Conservation (phyloP, 2,113 vertebrate species). For the Picathartes gymnocephalus region DNA sequence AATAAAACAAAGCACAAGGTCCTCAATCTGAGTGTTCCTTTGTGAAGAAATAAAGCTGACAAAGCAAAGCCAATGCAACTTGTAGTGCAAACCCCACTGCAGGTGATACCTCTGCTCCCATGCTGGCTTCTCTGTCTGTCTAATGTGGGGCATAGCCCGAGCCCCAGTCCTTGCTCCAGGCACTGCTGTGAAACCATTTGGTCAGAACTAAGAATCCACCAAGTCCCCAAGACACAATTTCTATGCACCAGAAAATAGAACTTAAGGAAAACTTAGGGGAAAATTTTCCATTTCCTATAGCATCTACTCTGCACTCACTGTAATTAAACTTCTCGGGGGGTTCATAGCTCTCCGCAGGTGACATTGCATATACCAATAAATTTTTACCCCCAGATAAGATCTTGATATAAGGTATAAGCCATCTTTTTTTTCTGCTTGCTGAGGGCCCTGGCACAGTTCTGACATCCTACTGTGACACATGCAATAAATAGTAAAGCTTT, state of each 20-base stretch:
- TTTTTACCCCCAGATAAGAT: not conserved
- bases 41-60: not conserved
- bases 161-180: not conserved
- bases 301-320: not conserved
- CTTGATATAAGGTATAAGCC: not conserved
- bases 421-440: not conserved
- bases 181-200: not conserved
- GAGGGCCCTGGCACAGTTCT: not conserved
- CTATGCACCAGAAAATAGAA: not conserved
- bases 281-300: not conserved
- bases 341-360: not conserved
- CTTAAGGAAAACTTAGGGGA: accelerated
- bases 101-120: not conserved
- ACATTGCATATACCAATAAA: not conserved
- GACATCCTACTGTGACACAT: not conserved
- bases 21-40: not conserved
- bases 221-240: not conserved
- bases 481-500: not conserved
- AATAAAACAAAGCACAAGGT: not conserved
- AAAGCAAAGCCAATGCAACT: not conserved
- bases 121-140: not conserved
- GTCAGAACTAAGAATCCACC: not conserved
- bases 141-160: accelerated
- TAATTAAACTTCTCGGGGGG: not conserved
- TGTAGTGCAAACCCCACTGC: not conserved